phyloP scores from a whole-genome alignment of 2,113 vertebrate species.

The Chionomys nivalis region DNA sequence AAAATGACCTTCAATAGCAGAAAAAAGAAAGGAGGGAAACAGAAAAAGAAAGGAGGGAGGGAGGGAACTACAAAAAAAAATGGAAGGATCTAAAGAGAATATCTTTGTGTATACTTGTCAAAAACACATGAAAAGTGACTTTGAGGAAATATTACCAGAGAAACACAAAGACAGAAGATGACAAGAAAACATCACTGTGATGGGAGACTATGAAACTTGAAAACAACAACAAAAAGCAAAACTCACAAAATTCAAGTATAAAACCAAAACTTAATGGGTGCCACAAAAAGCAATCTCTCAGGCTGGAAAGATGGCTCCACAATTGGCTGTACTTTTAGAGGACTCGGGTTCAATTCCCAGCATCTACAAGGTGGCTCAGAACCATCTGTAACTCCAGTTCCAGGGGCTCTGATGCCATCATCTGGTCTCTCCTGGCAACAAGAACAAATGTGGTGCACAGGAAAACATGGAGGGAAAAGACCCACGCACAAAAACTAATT shows the following conservation, averaged over 20 bases:
- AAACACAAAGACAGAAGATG: background rate
- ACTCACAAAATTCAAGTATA: background rate
- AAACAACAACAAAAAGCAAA: background rate
- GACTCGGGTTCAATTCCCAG: background rate
- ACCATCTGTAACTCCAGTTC: background rate
- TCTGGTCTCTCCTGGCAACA: background rate
- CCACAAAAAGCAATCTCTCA: background rate
- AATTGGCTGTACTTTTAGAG: background rate
- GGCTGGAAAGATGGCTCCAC: too few species aligned
- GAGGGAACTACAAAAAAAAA: background rate
- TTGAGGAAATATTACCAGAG: background rate
- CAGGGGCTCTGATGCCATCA: background rate
- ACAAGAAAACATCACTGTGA: background rate
- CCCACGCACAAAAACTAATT: background rate
- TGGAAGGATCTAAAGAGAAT: too few species aligned
- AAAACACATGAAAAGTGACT: background rate
- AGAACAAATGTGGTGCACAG: background rate
- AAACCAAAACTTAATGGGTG: background rate
- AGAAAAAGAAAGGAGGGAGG: too few species aligned
- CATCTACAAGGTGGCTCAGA: background rate
- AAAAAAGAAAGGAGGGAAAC: background rate
- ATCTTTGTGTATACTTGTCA: background rate
- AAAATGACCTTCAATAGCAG: background rate
- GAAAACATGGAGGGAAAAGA: background rate
- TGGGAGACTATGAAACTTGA: background rate